Conservation (phyloP, 2,797 vertebrate species). For the Xenopus petersii region DNA sequence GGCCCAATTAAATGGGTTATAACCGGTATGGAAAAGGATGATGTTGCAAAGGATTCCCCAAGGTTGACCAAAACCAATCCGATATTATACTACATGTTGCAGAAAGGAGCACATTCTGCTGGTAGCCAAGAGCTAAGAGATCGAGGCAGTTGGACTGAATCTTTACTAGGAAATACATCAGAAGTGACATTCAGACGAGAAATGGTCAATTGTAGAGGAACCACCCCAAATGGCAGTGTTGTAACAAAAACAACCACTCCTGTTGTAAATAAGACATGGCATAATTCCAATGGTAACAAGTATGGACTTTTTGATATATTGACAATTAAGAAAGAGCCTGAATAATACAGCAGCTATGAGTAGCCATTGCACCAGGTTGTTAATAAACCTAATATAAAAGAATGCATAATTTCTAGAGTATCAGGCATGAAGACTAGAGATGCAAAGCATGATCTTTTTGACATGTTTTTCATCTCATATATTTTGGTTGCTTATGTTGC, state of each 20-base stretch:
- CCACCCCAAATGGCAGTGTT: constrained; percentile 77
- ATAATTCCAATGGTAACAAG: constrained; percentile 73
- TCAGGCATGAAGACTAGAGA: constrained; percentile 70
- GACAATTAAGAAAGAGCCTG: constrained; percentile 76
- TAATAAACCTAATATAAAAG: constrained; percentile 58
- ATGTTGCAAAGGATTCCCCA: constrained; percentile 84
- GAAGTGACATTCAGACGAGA: constrained; percentile 81
- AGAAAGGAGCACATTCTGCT: constrained; percentile 82
- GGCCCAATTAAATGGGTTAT: constrained; percentile 81
- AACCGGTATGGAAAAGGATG: constrained; percentile 76
- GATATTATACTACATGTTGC: constrained; percentile 97
- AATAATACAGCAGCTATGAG: constrained; percentile 60
- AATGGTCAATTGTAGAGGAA: constrained; percentile 72
- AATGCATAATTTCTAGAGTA: constrained; percentile 62
- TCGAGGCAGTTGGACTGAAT: constrained; percentile 68
- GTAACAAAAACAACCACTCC: constrained; percentile 72
- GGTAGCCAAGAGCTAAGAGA: constrained; percentile 71
- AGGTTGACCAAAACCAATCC: constrained; percentile 95
- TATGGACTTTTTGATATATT: constrained; percentile 81
- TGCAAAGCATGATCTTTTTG: constrained; percentile 72
- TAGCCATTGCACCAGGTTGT: constrained; percentile 46
- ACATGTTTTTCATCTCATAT: constrained; percentile 66
- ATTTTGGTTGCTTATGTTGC: constrained; percentile 63
- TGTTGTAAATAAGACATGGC: constrained; percentile 65
- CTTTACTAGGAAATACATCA: constrained; percentile 66